These are phyloP conservation scores for Cheilosia grossa DNA, from an alignment of 2,888 invertebrate species.

Conservation along the genomic window DNA sequence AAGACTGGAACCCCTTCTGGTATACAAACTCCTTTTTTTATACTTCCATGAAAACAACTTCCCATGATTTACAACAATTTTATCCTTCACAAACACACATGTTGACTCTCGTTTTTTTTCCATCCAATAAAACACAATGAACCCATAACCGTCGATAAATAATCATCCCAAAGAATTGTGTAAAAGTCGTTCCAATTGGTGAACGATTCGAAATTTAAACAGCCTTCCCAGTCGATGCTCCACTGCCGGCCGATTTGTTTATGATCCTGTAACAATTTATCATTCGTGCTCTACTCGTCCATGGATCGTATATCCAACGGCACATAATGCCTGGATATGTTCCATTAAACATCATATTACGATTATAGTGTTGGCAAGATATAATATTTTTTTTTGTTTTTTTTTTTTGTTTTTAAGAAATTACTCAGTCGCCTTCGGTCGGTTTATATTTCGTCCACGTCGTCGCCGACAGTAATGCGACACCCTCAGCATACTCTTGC, in stretches of 20 bases:
- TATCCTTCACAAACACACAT: too few species aligned
- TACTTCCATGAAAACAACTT: too few species aligned
- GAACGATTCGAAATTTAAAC: conserved; percentile 48
- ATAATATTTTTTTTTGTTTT: conserved; percentile 55
- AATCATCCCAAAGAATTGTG: conserved; percentile 33
- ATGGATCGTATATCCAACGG: conserved; percentile 31
- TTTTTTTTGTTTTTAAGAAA: conserved; percentile 46
- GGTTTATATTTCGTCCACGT: neutral
- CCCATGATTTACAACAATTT: too few species aligned
- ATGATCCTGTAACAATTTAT: conserved; percentile 66
- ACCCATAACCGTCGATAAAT: conserved; percentile 12
- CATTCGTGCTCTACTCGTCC: conserved; percentile 40
- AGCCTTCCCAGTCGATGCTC: conserved; percentile 16
- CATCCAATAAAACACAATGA: conserved; percentile 24
- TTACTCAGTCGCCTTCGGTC: conserved; percentile 25
- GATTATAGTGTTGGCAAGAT: conserved; percentile 55
- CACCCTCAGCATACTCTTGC: conserved; percentile 22
- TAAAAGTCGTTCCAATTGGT: conserved; percentile 41
- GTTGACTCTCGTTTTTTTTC: neutral
- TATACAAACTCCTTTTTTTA: too few species aligned
- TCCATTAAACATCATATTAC: conserved; percentile 71
- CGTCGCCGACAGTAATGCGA: conserved; percentile 45
- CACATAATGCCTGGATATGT: conserved; percentile 49
- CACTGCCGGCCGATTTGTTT: conserved; percentile 45
- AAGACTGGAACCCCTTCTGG: too few species aligned